Conservation (phyloP, 2,113 vertebrate species). For the Prionailurus viverrinus region DNA sequence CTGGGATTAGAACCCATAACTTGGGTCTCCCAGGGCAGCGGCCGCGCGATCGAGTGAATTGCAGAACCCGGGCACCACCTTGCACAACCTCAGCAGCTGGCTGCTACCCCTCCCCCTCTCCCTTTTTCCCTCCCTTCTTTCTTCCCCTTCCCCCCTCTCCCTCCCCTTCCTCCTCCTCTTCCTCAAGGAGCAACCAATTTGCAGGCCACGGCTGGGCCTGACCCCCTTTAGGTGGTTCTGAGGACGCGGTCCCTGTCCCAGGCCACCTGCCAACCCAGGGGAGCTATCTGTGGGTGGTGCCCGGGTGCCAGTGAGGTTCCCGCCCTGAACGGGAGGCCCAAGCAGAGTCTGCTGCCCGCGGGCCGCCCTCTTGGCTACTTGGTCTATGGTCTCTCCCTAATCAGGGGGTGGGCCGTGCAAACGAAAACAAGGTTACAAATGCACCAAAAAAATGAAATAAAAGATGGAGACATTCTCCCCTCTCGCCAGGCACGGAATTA, state of each 20-base stretch:
- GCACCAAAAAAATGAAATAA: neutral
- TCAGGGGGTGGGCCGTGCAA: neutral
- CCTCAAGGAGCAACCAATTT: neutral
- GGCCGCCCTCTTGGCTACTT: neutral
- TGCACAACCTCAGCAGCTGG: neutral
- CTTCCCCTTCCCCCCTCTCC: too few species aligned
- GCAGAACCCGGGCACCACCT: neutral
- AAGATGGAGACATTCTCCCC: neutral
- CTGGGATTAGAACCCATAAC: neutral
- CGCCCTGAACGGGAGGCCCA: neutral
- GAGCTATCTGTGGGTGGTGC: neutral
- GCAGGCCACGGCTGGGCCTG: neutral
- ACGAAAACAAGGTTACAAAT: neutral
- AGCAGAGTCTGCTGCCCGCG: neutral
- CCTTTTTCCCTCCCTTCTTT: too few species aligned
- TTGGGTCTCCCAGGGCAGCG: neutral
- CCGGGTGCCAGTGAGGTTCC: neutral
- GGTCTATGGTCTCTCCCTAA: neutral
- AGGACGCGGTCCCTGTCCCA: neutral
- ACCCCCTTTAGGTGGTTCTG: neutral
- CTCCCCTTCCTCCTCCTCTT: neutral
- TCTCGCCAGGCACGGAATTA: constrained; percentile 30
- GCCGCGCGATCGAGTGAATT: neutral
- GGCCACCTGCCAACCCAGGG: neutral
- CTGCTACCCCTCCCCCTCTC: accelerated